A percentile compares a stretch with the other conserved stretches of the same genome.
Conservation (phyloP, 2,113 vertebrate species). For the Eupsittula cactorum region DNA sequence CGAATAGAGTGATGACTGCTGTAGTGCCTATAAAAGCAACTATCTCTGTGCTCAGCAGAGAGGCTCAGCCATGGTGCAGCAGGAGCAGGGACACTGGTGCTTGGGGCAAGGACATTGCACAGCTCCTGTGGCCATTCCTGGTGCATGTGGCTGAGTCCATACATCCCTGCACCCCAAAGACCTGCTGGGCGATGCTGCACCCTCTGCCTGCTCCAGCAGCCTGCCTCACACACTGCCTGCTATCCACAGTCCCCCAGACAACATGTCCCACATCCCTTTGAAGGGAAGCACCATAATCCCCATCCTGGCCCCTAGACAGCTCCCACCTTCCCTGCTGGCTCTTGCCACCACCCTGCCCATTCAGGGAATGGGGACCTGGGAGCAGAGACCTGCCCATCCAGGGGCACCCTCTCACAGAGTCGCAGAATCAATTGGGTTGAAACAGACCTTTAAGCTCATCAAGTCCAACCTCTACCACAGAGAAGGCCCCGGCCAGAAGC, state of each 20-base stretch:
- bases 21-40: background rate
- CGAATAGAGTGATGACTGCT: background rate
- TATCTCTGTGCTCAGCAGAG: background rate
- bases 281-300: background rate
- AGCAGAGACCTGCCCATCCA: background rate
- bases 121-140: rapidly evolving
- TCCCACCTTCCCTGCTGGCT: background rate
- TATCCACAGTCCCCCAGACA: background rate
- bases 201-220: rapidly evolving
- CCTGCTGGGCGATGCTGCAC: rapidly evolving
- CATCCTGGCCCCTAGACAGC: background rate
- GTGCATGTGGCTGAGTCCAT: rapidly evolving
- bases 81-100: background rate
- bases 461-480: background rate
- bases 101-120: background rate
- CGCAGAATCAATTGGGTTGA: background rate
- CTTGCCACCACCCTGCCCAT: background rate
- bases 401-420: background rate
- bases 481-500: background rate
- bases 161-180: background rate
- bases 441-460: background rate
- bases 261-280: background rate
- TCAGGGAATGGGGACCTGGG: background rate
- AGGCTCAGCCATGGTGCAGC: background rate
- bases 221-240: background rate